These are phyloP conservation scores for Lochmaea crataegi DNA, from an alignment of 2,888 invertebrate species.

Conservation along the genomic window DNA sequence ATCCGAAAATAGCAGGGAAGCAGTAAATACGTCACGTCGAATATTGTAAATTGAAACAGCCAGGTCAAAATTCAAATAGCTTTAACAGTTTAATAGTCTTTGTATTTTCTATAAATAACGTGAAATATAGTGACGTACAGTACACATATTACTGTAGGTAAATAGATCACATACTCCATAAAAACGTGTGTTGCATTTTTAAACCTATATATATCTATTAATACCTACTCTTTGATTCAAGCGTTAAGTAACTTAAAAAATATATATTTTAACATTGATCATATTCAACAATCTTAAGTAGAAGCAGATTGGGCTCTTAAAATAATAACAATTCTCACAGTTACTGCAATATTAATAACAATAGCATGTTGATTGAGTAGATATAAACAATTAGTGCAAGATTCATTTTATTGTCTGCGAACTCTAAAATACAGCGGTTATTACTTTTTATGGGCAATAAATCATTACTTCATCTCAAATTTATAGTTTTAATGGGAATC, in stretches of 20 bases:
- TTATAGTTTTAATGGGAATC: no score
- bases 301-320: background rate
- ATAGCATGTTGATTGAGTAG: background rate
- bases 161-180: background rate
- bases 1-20: background rate
- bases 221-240: background rate
- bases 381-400: background rate
- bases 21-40: background rate
- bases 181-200: background rate
- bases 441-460: no score
- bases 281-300: background rate
- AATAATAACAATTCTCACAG: no score
- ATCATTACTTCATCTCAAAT: no score
- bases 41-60: constrained; percentile 1
- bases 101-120: constrained; percentile 7
- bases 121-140: background rate
- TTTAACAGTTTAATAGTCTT: background rate
- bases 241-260: background rate
- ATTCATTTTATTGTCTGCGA: no score
- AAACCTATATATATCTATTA: background rate
- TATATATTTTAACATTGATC: background rate
- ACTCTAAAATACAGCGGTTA: no score
- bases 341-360: no score
- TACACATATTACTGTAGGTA: background rate
- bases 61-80: constrained; percentile 5